Evolutionary conservation across 2,797 vertebrate genomes (phyloP).

Genomic region (Phoxinus dragarum): DNA sequence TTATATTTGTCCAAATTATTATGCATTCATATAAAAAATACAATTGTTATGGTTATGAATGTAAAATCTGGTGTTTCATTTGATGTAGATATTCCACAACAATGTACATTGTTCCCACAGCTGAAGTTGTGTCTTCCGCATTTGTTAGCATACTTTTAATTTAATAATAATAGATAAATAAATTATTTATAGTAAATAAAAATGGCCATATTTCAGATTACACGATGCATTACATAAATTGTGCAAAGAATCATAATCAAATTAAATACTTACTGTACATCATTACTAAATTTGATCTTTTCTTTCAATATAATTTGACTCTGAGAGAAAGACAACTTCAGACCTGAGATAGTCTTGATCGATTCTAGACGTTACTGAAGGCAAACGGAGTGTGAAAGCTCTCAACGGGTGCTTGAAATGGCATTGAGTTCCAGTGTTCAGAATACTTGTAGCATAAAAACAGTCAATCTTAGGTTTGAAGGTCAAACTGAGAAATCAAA

Average conservation of each 20-base stretch:
- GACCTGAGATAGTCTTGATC: not conserved
- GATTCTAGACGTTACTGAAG: not conserved
- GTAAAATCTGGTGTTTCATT: not conserved
- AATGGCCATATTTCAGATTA: not conserved
- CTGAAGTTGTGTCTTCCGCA: not conserved
- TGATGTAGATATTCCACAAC: not conserved
- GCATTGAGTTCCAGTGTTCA: no score
- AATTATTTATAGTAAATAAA: not conserved
- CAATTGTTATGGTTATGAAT: not conserved
- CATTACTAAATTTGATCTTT: not conserved
- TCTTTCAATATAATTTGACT: not conserved
- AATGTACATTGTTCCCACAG: not conserved
- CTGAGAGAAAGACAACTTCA: not conserved
- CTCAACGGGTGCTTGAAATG: not conserved
- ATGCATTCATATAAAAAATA: not conserved
- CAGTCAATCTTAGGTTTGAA: not conserved
- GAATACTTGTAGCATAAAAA: not conserved
- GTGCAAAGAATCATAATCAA: not conserved
- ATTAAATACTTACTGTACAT: not conserved
- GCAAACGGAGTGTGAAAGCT: not conserved
- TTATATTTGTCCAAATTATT: not conserved
- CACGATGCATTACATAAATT: not conserved
- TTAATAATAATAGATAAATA: not conserved
- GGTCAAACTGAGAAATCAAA: not conserved
- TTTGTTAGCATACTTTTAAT: not conserved